phyloP scores from a whole-genome alignment of 1,140 invertebrate species.

The Octopus sinensis region DNA sequence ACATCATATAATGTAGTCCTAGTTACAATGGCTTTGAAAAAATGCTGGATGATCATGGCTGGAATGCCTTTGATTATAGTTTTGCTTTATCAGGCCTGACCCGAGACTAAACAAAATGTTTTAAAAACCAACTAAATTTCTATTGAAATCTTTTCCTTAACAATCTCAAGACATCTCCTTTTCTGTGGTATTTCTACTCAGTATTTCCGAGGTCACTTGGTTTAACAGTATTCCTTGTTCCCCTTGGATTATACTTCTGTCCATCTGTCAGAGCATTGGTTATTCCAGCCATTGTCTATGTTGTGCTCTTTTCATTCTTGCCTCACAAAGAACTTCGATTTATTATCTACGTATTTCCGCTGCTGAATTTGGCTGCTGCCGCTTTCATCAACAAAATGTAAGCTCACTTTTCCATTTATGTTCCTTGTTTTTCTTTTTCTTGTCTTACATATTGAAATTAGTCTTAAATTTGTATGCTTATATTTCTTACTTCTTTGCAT shows the following conservation, averaged over 20 bases:
- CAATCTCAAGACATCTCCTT: slow-evolving; percentile 78
- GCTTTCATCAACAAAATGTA: slow-evolving; percentile 85
- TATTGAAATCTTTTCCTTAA: slow-evolving; percentile 24
- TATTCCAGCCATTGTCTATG: slow-evolving; percentile 77
- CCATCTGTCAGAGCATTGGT: slow-evolving; percentile 68
- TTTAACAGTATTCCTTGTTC: slow-evolving; percentile 76
- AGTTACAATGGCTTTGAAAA: too few relatives aligned
- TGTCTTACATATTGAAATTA: too few relatives aligned
- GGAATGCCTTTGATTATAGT: too few relatives aligned
- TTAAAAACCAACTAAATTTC: too few relatives aligned
- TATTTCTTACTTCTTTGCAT: too few relatives aligned
- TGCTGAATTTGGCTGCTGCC: slow-evolving; percentile 85
- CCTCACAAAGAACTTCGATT: slow-evolving; percentile 98
- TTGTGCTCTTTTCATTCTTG: slow-evolving; percentile 86
- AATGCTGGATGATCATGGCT: too few relatives aligned
- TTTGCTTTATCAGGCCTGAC: too few relatives aligned
- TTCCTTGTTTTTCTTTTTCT: too few relatives aligned
- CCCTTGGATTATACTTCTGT: slow-evolving; percentile 76
- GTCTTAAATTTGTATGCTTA: too few relatives aligned
- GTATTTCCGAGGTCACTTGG: slow-evolving; percentile 87
- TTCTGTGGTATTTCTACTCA: slow-evolving; percentile 98
- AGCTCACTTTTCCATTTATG: slow-evolving; percentile 57
- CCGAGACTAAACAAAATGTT: too few relatives aligned
- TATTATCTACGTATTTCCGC: slow-evolving; percentile 93
- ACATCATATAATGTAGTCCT: too few relatives aligned